Evolutionary conservation across 2,888 invertebrate species (phyloP), one percentile per base, ranked within the genome.

Genomic region (Plebejus argus): DNA sequence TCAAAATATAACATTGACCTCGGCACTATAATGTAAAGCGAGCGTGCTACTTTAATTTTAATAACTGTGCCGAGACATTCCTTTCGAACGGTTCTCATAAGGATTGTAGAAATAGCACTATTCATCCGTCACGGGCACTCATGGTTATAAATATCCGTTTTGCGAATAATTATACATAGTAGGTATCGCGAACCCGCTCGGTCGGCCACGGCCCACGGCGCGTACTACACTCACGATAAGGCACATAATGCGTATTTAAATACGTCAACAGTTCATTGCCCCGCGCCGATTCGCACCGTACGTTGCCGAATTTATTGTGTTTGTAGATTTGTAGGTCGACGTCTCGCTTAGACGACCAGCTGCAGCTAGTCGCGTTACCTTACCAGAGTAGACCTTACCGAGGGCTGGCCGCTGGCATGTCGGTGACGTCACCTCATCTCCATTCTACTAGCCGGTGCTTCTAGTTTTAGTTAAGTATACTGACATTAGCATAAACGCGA

Each of bases 281-380:
- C 91, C 88, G 86, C 86, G 86, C 86, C 86, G 89, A 87, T 92
- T 92, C 88, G 91, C 91, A 87, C 86, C 88, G 90, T 89, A 89
- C 90, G 90, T 88, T 90, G 90, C 87, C 90, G 90, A 92, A 90
- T 91, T 92, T 91, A 92, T 92, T 93, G 92, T 93, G 93, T 92
- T 92, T 93, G 92, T 93, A 93, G 92, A 92, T 93, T 93, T 93
- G 91, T 93, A 90, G 93, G 93, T 93, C 93, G 91, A 88, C 89
- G 83, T 78, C 83, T 83, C 83, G 80, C 80, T 76, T 78, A 70
- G 33, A 45, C 76, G 70, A 78, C 66, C 78, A 78, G 79, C n/a
- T n/a, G n/a, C 79, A 79, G 78, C 79, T 89, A 89, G 53, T 74
- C 49, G 49, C 5, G 72, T 74, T 91, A 89, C 86, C 89, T 91